Base-by-base conservation (phyloP, 2,888 invertebrate species). In the Yponomeuta cagnagella region DNA sequence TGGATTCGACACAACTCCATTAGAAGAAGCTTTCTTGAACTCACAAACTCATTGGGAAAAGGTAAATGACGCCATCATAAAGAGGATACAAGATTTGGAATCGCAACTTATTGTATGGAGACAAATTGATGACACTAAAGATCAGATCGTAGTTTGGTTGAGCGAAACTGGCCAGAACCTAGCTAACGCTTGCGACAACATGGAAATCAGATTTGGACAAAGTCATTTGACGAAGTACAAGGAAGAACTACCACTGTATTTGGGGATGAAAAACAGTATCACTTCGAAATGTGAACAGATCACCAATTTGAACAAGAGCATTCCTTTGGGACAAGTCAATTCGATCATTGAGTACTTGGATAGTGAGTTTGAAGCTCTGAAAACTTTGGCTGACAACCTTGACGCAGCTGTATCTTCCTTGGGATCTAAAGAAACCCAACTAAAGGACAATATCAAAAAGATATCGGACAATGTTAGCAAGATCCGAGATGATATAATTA, bases 71-170 rank as follows among this genome's bases (percentile, higher is more conserved):
- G 93, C 94, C 69, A 93, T 96, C 4, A 93, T 95, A 8, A 96
- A 95, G 75, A 94, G 95, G 75, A 94, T 95, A 33, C 97, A 97
- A 83, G 95, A 95, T 71, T 94, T 96, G 70, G 98, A 98, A 87
- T 96, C 97, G 0, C 97, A 98, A 85, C 93, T 96, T 0, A 95
- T 97, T n/a, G 96, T 98, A 70, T 98, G 98, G 98, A 96, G 97
- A 78, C 97, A 98, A 83, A 96, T 98, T 58, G 96, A 97, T 76
- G 96, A 97, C 72, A 95, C 95, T 0, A 97, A 97, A 81, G 95
- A 96, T 74, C 97, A 97, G 81, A 91, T 98, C 3, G 88, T 96
- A 0, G 94, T 95, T 33, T 98, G 98, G 98, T 82, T 98, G 8
- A 94, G 94, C 72, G 96, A 96, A 80, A 97, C 96, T 33, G 96